Evolutionary conservation across 2,888 invertebrate genomes (phyloP).

Genomic region (Falcaria lacertinaria): DNA sequence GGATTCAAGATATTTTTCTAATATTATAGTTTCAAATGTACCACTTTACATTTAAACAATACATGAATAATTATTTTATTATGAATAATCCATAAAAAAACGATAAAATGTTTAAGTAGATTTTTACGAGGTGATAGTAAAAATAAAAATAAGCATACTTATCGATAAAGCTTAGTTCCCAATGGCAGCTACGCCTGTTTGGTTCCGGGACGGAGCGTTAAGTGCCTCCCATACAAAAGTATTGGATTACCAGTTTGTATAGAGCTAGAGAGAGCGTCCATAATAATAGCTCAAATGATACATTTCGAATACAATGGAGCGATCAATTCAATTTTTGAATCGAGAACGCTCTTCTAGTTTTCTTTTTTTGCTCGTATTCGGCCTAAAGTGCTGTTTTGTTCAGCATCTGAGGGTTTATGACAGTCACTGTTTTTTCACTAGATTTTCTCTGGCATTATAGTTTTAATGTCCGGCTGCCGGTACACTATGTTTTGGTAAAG

Average conservation of each 20-base stretch:
- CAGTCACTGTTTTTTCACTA: slow-evolving; percentile 76
- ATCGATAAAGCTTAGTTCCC: slow-evolving; percentile 12
- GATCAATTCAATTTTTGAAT: slow-evolving; percentile 81
- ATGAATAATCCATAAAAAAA: neutral
- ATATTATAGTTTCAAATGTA: no score
- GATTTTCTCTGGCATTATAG: slow-evolving; percentile 58
- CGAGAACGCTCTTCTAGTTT: slow-evolving; percentile 78
- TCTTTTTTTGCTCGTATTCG: slow-evolving; percentile 62
- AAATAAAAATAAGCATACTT: neutral
- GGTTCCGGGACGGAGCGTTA: slow-evolving; percentile 53
- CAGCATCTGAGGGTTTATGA: slow-evolving; percentile 75
- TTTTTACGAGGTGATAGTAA: neutral
- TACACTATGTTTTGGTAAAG: slow-evolving; percentile 31
- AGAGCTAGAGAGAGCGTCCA: slow-evolving; percentile 71
- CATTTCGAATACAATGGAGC: slow-evolving; percentile 80
- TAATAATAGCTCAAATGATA: slow-evolving; percentile 80
- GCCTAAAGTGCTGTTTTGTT: slow-evolving; percentile 80
- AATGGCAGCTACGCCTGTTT: slow-evolving; percentile 56
- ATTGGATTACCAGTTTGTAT: slow-evolving; percentile 77
- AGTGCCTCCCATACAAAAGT: slow-evolving; percentile 79
- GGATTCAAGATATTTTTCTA: no score
- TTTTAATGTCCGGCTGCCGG: slow-evolving; percentile 53
- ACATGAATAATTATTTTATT: neutral
- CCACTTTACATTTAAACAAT: neutral
- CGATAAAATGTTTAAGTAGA: neutral